Conservation (phyloP, 1,140 invertebrate genomes). For the Eubasilissa regina region DNA sequence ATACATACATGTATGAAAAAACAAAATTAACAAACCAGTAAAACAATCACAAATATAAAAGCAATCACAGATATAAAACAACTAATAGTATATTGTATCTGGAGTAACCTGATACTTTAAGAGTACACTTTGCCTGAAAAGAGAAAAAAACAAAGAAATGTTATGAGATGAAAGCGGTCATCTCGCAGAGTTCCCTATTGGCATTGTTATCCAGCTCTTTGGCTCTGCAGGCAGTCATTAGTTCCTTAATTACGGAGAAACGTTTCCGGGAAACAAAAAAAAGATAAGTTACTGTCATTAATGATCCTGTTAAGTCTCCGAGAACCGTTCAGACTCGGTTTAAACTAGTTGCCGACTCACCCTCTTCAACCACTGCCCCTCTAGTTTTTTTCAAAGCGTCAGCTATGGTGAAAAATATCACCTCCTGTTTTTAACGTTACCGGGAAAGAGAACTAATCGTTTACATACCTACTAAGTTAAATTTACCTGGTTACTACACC, state of each 20-base stretch:
- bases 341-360: background rate
- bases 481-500: no score
- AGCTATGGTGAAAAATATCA: background rate
- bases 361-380: background rate
- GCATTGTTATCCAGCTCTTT: slow-evolving; percentile 9
- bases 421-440: background rate
- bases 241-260: slow-evolving; percentile 6
- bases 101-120: no score
- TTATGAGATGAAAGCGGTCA: background rate
- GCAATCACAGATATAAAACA: no score
- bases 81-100: no score
- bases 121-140: no score
- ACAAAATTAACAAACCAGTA: no score
- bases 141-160: no score
- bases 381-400: background rate
- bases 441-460: no score
- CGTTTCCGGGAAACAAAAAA: slow-evolving; percentile 19
- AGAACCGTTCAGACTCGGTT: background rate
- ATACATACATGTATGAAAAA: no score
- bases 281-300: slow-evolving; percentile 10
- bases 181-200: background rate
- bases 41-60: no score
- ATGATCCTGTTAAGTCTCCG: slow-evolving; percentile 19
- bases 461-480: no score
- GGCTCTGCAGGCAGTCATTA: background rate